Evolutionary conservation across 2,113 vertebrate species (phyloP), one percentile per base, ranked within the genome.

Genomic region (Australoheros scitulus): DNA sequence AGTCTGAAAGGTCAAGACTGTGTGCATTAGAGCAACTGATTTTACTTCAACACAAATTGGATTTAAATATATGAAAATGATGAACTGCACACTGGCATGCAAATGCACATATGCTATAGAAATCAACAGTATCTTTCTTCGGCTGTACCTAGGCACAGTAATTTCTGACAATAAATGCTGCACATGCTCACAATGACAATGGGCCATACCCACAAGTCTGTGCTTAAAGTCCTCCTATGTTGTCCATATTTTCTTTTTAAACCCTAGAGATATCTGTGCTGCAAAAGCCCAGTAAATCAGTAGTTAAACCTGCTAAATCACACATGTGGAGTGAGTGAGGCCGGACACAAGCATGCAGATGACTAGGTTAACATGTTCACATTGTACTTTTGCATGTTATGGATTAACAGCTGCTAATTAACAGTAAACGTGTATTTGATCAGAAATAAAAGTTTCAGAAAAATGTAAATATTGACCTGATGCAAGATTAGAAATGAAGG

Each of bases 291-390:
- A 22, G n/a, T 13, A 24, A 5, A 57, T 24, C 11, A 3, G n/a
- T 24, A 24, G n/a, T 24, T 57, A 17, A 50, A 14, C 6, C 6
- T 17, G 14, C 5, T 15, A 65, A 65, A 43, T 65, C 38, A 65
- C 41, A 65, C 38, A 43, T 65, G 38, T 0, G 4, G 63, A 70
- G 22, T 70, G 47, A 70, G 29, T 70, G 41, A 70, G 41, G 0
- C 9, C 24, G 5, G 20, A 7, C 41, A 50, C 5, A 1, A 11
- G 64, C 24, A 50, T 2, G 5, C 47, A 22, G 2, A 2, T 15
- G 1, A 47, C 41, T 50, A 70, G 15, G 24, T 70, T 29, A 29
- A 17, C 38, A 50, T 0, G 5, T 0, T 1, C 41, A 47, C 47
- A 22, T 50, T 11, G 3, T 47, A 26, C 7, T 68, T 26, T 17